Conservation (phyloP, 1,140 invertebrate genomes). For the Drosophila malerkotliana region DNA sequence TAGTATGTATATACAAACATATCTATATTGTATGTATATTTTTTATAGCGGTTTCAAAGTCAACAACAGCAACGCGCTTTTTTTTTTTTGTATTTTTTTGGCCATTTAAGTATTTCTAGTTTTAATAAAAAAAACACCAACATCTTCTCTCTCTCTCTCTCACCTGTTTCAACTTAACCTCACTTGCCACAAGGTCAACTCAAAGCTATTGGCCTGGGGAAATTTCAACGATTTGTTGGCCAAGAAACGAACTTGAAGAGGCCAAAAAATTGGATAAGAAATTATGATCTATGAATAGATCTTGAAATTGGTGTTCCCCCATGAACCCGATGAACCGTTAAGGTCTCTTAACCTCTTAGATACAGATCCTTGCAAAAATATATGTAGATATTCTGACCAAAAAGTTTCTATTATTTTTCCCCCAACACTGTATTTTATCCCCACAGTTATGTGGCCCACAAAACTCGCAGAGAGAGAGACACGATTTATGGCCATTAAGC, state of each 20-base stretch:
- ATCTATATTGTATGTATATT: not conserved
- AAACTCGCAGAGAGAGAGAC: constrained; percentile 7
- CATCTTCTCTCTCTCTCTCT: constrained; percentile 5
- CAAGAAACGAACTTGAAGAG: constrained; percentile 29
- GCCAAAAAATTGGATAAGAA: constrained; percentile 1
- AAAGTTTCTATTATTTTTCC: too few species aligned
- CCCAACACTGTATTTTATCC: constrained; percentile 5
- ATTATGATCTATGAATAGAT: too few species aligned
- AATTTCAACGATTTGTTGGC: constrained; percentile 30
- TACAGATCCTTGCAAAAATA: too few species aligned
- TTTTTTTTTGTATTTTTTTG: constrained; percentile 45
- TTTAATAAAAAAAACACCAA: constrained; percentile 26
- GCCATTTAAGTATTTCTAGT: constrained; percentile 74
- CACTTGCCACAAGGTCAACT: constrained; percentile 23
- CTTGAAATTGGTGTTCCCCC: too few species aligned
- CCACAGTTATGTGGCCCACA: constrained; percentile 23
- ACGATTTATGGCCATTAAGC: constrained; percentile 28
- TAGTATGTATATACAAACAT: not conserved
- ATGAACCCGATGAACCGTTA: too few species aligned
- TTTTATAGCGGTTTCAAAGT: constrained; percentile 71
- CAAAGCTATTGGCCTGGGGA: constrained; percentile 34
- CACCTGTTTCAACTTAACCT: constrained; percentile 17
- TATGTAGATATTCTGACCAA: too few species aligned
- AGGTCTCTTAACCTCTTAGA: too few species aligned
- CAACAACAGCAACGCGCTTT: constrained; percentile 52